These are phyloP conservation scores for Rhamphomyia laevipes DNA, from an alignment of 2,888 invertebrate genomes.

Conservation along the genomic window DNA sequence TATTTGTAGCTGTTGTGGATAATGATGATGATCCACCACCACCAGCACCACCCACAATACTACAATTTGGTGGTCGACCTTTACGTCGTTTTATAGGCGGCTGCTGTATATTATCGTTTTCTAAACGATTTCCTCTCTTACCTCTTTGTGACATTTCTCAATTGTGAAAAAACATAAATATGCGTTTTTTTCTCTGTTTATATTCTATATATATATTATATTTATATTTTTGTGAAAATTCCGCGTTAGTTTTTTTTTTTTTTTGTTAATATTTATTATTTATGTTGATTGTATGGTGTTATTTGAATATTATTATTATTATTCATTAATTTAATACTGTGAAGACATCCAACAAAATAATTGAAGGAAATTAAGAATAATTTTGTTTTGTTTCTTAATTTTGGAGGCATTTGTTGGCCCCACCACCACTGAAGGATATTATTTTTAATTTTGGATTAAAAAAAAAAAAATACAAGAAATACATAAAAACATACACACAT, in stretches of 20 bases:
- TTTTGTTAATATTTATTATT: background rate
- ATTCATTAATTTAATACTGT: too few species aligned
- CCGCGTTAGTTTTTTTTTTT: background rate
- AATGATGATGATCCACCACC: slow-evolving; percentile 21
- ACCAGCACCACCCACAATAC: slow-evolving; percentile 20
- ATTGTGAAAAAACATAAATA: slow-evolving; percentile 11
- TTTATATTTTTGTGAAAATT: background rate
- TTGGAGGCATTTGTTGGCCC: too few species aligned
- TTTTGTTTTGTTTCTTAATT: too few species aligned
- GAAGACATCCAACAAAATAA: too few species aligned
- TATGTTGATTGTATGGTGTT: background rate
- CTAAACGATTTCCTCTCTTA: slow-evolving; percentile 56
- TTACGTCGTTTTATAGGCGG: slow-evolving; percentile 64
- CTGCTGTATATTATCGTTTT: slow-evolving; percentile 39
- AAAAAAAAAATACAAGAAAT: too few species aligned
- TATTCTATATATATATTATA: slow-evolving; percentile 1
- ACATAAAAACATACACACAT: too few species aligned
- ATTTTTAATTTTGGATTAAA: too few species aligned
- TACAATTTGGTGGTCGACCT: slow-evolving; percentile 48
- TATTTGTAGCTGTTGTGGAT: slow-evolving; percentile 13
- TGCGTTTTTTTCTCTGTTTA: slow-evolving; percentile 9
- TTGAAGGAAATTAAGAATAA: too few species aligned
- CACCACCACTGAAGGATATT: too few species aligned
- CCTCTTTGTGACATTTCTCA: slow-evolving; percentile 60
- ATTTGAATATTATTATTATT: background rate